Percentiles rank a stretch among this genome's conserved stretches.
Evolutionary conservation across 2,113 vertebrate species (phyloP).

Genomic region (Corvus hawaiiensis): DNA sequence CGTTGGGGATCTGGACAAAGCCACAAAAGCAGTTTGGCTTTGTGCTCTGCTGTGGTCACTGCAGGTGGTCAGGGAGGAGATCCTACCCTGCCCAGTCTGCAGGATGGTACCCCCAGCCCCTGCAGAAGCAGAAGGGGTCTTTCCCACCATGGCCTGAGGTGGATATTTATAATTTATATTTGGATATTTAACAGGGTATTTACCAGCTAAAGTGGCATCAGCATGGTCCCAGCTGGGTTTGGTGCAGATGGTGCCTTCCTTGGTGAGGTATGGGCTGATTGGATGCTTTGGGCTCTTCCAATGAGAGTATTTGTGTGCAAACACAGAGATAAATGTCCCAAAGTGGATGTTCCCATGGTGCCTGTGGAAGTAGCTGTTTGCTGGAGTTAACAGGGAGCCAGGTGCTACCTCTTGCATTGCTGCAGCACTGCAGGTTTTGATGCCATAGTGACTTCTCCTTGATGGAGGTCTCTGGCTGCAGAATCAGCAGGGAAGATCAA

Average conservation of each 20-base stretch:
- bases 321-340: neutral
- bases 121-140: neutral
- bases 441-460: neutral
- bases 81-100: neutral
- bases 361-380: neutral
- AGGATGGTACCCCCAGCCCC: neutral
- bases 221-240: neutral
- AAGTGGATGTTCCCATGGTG: accelerated
- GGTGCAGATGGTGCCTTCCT: neutral
- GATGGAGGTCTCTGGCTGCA: neutral
- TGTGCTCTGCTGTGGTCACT: neutral
- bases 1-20: neutral
- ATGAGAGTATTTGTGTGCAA: neutral
- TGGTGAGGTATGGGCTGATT: neutral
- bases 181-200: neutral
- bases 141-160: neutral
- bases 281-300: neutral
- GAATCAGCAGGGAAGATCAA: neutral
- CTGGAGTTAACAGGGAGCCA: neutral
- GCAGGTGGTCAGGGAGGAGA: neutral
- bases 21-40: neutral
- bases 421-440: neutral
- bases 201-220: neutral
- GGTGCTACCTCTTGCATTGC: neutral
- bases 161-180: neutral